Conservation (phyloP, 2,113 vertebrate genomes). For the Rattus rattus region DNA sequence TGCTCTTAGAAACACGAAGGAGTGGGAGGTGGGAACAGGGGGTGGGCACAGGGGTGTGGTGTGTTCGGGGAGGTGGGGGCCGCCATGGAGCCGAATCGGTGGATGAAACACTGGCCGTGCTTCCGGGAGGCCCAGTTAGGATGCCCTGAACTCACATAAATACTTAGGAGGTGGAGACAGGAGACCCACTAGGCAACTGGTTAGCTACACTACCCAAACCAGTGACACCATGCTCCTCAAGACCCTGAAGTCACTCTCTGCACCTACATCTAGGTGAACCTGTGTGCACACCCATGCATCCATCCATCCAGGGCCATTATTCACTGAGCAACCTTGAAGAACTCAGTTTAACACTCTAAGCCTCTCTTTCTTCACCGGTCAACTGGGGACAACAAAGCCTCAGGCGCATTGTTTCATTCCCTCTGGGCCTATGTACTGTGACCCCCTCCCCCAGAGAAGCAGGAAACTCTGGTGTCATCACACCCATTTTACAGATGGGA, state of each 20-base stretch:
- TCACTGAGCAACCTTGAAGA: not conserved
- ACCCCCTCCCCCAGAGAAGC: not conserved
- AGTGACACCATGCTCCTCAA: not conserved
- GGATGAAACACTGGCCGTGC: too few relatives aligned
- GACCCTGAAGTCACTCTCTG: not conserved
- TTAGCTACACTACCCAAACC: not conserved
- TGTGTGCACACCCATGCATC: not conserved
- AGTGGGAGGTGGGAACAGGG: not conserved
- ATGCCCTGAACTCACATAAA: not conserved
- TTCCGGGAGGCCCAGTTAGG: not conserved
- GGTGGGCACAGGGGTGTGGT: not conserved
- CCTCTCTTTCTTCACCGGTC: slow-evolving; percentile 5
- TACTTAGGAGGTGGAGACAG: too few relatives aligned
- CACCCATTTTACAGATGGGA: slow-evolving; percentile 14
- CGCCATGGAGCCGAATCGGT: too few relatives aligned
- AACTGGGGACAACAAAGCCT: not conserved
- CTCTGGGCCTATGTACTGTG: not conserved
- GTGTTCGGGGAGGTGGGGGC: not conserved
- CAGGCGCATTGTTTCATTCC: not conserved
- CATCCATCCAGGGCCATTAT: not conserved
- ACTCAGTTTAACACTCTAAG: not conserved
- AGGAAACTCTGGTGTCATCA: not conserved
- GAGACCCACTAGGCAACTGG: not conserved
- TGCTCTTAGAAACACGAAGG: not conserved
- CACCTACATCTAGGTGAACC: not conserved